These are phyloP conservation scores for Montipora capitata DNA, from an alignment of 92 coral and sea anemone genomes.

Conservation along the genomic window DNA sequence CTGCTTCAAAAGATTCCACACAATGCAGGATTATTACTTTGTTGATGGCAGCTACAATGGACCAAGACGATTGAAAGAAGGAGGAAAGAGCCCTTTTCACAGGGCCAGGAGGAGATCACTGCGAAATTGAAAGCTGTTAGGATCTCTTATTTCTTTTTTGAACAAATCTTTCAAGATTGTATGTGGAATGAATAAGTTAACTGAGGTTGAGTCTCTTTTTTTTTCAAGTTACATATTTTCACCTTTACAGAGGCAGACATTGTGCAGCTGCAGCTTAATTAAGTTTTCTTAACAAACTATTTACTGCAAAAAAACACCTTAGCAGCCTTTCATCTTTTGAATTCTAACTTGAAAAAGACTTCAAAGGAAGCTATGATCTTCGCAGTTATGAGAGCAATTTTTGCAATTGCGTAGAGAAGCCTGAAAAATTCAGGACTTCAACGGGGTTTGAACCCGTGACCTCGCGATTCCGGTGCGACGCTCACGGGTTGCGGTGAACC, in stretches of 20 bases:
- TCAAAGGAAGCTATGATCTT: too few relatives aligned
- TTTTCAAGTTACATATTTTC: not conserved
- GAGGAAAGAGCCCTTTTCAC: constrained; percentile 35
- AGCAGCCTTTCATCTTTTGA: not conserved
- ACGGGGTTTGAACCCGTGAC: too few relatives aligned
- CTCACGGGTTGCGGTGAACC: too few relatives aligned
- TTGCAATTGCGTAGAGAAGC: too few relatives aligned
- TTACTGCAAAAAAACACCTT: not conserved
- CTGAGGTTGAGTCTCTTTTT: constrained; percentile 1
- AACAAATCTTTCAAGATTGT: constrained; percentile 1
- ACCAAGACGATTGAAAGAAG: not conserved
- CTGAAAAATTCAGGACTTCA: too few relatives aligned
- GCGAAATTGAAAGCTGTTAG: too few relatives aligned
- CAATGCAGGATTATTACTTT: too few relatives aligned
- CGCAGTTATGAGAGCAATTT: too few relatives aligned
- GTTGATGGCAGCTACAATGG: too few relatives aligned
- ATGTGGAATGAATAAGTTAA: not conserved
- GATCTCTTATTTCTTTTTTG: not conserved
- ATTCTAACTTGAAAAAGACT: constrained; percentile 1
- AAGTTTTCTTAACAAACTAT: not conserved
- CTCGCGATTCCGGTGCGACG: too few relatives aligned
- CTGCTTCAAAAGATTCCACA: too few relatives aligned
- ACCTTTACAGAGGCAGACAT: not conserved
- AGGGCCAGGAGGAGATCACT: constrained; percentile 7
- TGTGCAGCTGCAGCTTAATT: not conserved